Evolutionary conservation across 2,888 invertebrate species (phyloP).

Genomic region (Brachyptera risi): DNA sequence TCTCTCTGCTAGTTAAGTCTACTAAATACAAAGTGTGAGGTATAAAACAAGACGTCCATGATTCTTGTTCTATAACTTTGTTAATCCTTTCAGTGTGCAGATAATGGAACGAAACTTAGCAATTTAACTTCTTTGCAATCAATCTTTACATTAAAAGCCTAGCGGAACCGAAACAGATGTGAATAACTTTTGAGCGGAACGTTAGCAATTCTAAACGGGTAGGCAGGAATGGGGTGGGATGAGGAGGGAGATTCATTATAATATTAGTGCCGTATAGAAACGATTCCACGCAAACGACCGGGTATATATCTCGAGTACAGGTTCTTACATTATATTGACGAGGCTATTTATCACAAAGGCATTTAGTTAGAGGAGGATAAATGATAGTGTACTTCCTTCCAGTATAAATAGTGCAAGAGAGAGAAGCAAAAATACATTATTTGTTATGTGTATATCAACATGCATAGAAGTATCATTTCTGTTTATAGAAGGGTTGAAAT

Average conservation of each 20-base stretch:
- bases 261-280: not conserved
- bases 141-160: not conserved
- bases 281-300: not conserved
- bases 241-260: not conserved
- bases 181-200: not conserved
- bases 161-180: not conserved
- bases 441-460: too few relatives aligned
- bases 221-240: too few relatives aligned
- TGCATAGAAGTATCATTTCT: too few relatives aligned
- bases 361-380: too few relatives aligned
- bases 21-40: too few relatives aligned
- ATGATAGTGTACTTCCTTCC: not conserved
- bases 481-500: too few relatives aligned
- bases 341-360: too few relatives aligned
- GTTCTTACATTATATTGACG: not conserved
- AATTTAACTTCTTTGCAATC: slow-evolving; percentile 7
- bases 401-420: slow-evolving; percentile 8
- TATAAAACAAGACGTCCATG: too few relatives aligned
- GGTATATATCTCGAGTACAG: not conserved
- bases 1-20: too few relatives aligned
- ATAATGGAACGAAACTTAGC: slow-evolving; percentile 1
- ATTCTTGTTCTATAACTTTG: too few relatives aligned
- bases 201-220: too few relatives aligned
- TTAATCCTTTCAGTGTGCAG: slow-evolving; percentile 6
- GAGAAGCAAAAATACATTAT: too few relatives aligned